Evolutionary conservation across 2,797 vertebrate species (phyloP), one percentile per base, ranked within the genome.

Genomic region (Neosilurus mollespiculum): DNA sequence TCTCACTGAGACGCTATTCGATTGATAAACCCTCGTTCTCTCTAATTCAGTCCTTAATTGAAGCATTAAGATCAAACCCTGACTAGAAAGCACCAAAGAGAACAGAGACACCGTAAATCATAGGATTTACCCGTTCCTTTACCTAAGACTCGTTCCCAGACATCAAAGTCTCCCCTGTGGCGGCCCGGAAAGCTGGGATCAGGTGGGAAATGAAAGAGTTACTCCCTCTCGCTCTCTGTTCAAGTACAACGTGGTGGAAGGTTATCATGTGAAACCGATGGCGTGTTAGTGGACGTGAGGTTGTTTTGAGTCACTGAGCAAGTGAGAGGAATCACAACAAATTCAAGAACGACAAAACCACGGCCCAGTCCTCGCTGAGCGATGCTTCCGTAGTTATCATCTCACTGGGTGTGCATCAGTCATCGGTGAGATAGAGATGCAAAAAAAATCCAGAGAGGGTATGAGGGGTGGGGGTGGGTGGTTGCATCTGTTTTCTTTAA

Each of bases 141-240:
- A 64, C 30, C 4, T 22, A 26, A 58, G 61, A 24, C 81, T 56
- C 51, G 10, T 30, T n/a, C 61, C n/a, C 81, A 30, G 5, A 34
- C 18, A 56, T 34, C 24, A 54, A n/a, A 56, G 70, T 37, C 24
- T 54, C 69, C 43, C 58, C 69, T 54, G 62, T 16, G 18, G 49
- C 43, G 2, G 24, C 58, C n/a, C 51, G 49, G 37, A 64, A 51
- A 64, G 22, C 76, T 18, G 61, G 61, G 77, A 78, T 78, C 61
- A 78, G 77, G 61, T 78, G 77, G 43, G 43, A 30, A 78, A 78
- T 53, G 34, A 53, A 64, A 78, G 77, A 5, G 5, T 1, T n/a
- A 58, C 22, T 3, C 16, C 3, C 5, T n/a, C 26, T 4, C 26
- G 14, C 64, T 26, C 14, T 20, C 8, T 43, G 4, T 43, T 1